Percentiles rank a stretch among this genome's conserved stretches.
Evolutionary conservation across 2,888 invertebrate genomes (phyloP).

Genomic region (Melinaea marsaeus): DNA sequence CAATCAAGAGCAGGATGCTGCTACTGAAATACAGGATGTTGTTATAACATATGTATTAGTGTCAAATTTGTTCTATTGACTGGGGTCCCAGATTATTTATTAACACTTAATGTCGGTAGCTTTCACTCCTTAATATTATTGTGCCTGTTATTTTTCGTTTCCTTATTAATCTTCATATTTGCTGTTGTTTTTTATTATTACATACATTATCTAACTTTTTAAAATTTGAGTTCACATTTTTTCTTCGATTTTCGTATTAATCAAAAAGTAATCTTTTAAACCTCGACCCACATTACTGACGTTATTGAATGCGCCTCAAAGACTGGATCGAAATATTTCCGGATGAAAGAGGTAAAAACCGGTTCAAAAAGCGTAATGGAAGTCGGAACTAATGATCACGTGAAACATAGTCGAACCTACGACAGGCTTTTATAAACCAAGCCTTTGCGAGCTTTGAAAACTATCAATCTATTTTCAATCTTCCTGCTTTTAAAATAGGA

Average conservation of each 20-base stretch:
- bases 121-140: not conserved
- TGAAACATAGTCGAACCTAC: conserved; percentile 30
- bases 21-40: conserved; percentile 4
- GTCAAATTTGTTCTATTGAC: conserved; percentile 4
- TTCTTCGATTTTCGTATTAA: not conserved
- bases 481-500: conserved; percentile 18
- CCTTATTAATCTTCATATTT: not conserved
- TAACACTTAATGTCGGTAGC: not conserved
- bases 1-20: conserved; percentile 5
- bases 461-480: conserved; percentile 29
- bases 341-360: conserved; percentile 48
- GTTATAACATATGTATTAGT: conserved; percentile 4
- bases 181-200: not conserved
- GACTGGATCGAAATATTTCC: conserved; percentile 46
- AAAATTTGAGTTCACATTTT: not conserved
- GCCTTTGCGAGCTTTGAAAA: conserved; percentile 22
- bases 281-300: conserved; percentile 14
- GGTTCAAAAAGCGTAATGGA: conserved; percentile 44
- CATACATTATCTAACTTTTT: too few species aligned
- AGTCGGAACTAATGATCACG: conserved; percentile 50
- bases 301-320: conserved; percentile 26
- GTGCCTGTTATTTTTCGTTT: not conserved
- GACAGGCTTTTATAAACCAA: conserved; percentile 28
- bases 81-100: not conserved
- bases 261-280: conserved; percentile 19